Percentiles rank a stretch among this genome's conserved stretches.
Conservation (phyloP, 2,888 invertebrate species). For the Smittia aterrima region DNA sequence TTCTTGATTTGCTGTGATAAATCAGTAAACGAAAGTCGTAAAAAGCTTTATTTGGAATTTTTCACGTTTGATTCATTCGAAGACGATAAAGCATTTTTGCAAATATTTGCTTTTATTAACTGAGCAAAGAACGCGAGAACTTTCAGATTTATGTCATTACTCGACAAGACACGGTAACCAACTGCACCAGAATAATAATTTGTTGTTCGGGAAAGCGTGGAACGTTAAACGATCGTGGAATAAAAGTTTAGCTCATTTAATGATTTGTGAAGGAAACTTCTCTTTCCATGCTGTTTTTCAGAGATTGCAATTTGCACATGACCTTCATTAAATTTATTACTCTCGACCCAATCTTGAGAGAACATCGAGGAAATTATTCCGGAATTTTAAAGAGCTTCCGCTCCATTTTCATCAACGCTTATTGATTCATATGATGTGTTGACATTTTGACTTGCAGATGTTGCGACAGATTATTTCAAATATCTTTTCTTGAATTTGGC, state of each 20-base stretch:
- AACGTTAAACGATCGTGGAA: neutral
- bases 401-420: too few relatives aligned
- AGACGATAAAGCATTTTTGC: neutral
- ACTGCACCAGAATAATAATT: slow-evolving; percentile 12
- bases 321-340: neutral
- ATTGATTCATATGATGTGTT: too few relatives aligned
- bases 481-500: too few relatives aligned
- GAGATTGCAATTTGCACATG: neutral
- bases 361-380: too few relatives aligned
- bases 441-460: too few relatives aligned
- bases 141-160: neutral
- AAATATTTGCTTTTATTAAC: neutral
- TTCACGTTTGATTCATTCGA: neutral
- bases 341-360: too few relatives aligned
- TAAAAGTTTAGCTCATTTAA: neutral
- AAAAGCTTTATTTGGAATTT: neutral
- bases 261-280: neutral
- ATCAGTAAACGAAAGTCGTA: neutral
- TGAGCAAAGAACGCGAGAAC: neutral
- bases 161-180: neutral
- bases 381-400: too few relatives aligned
- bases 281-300: neutral
- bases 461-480: too few relatives aligned
- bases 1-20: neutral
- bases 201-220: neutral